phyloP scores from a whole-genome alignment of 2,888 invertebrate genomes.

The Andricus curvator region DNA sequence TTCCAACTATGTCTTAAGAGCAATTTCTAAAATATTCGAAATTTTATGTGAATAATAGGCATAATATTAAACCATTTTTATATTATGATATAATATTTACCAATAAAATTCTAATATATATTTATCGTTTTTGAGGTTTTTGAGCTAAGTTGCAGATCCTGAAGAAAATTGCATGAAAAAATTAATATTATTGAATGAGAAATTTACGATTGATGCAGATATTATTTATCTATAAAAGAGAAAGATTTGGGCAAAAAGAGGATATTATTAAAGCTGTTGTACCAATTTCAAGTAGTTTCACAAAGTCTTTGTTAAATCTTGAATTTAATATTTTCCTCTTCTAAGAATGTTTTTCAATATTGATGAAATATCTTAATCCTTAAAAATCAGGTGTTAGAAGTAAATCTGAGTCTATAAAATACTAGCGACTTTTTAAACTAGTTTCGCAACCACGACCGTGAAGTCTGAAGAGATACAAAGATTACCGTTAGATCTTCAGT shows the following conservation, averaged over 20 bases:
- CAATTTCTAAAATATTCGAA: no score
- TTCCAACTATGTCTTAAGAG: not conserved
- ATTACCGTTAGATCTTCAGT: conserved; percentile 54
- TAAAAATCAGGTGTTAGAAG: not conserved
- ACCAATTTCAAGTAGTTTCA: not conserved
- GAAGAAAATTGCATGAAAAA: not conserved
- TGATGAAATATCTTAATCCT: not conserved
- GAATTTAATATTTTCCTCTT: not conserved
- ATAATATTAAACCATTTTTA: not conserved
- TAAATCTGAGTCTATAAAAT: conserved; percentile 39
- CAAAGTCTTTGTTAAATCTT: not conserved
- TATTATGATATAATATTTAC: not conserved
- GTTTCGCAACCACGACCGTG: conserved; percentile 34
- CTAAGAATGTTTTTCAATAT: not conserved
- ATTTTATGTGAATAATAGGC: no score
- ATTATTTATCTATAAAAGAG: not conserved
- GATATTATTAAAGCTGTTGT: not conserved
- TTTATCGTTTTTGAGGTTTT: not conserved
- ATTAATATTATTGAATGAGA: not conserved
- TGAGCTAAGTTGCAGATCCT: not conserved
- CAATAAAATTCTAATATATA: not conserved
- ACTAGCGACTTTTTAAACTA: conserved; percentile 35
- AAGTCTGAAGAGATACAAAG: conserved; percentile 41
- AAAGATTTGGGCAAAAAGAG: not conserved
- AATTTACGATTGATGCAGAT: not conserved